Percentiles rank a stretch among this genome's conserved stretches.
Evolutionary conservation across 2,888 invertebrate species (phyloP).

Genomic region (Margaritifera margaritifera): DNA sequence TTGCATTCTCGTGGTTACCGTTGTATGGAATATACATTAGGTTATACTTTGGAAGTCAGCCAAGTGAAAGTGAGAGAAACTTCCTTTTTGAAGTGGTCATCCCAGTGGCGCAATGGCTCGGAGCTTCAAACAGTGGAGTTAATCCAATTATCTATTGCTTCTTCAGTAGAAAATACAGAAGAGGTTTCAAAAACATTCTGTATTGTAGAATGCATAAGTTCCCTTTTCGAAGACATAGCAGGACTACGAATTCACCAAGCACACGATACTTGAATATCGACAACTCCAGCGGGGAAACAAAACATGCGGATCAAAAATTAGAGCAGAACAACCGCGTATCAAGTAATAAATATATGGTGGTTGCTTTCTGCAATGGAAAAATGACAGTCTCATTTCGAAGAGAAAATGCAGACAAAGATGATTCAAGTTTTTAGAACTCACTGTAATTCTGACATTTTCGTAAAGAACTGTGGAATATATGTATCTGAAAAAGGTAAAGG

Average conservation of each 20-base stretch:
- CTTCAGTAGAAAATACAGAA: conserved; percentile 94
- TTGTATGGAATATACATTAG: conserved; percentile 85
- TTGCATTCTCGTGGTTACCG: conserved; percentile 93
- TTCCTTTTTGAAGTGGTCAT: conserved; percentile 83
- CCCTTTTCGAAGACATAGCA: conserved; percentile 17
- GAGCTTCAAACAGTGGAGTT: conserved; percentile 94
- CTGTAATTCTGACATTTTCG: background rate
- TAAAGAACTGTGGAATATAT: background rate
- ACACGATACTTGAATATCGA: conserved; percentile 30
- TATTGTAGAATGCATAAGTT: conserved; percentile 22
- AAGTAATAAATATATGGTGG: conserved; percentile 38
- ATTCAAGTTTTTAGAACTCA: conserved; percentile 26
- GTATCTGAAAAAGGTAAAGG: no score
- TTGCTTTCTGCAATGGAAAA: conserved; percentile 40
- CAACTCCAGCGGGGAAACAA: conserved; percentile 17
- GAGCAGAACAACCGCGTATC: conserved; percentile 18
- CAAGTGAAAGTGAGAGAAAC: conserved; percentile 5
- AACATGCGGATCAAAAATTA: conserved; percentile 9
- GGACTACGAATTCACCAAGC: conserved; percentile 22
- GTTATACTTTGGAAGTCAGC: conserved; percentile 76
- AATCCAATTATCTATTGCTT: conserved; percentile 95
- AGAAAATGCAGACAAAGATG: conserved; percentile 30
- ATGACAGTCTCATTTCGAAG: conserved; percentile 44
- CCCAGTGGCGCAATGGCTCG: conserved; percentile 94
- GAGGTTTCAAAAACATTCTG: conserved; percentile 79